Base-by-base conservation (phyloP, 1,140 invertebrate genomes). In the Pseudomyrmex sp. region DNA sequence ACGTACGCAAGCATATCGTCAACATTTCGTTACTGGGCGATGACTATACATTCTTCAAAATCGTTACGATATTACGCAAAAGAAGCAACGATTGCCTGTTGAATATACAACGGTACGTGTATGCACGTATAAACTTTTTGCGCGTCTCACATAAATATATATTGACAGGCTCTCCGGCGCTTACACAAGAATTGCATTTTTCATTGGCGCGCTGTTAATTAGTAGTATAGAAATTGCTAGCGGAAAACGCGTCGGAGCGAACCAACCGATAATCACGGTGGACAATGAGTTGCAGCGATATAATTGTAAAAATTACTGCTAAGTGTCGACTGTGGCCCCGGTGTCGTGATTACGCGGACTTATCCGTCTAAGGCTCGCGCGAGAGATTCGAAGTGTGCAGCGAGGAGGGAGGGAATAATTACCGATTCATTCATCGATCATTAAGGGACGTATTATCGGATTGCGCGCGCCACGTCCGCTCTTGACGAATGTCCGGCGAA, bases 371-470 rank as follows among this genome's bases (percentile, higher is more conserved):
- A 70, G 75, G 50, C 50, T 62, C 66, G 77, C 77, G 77, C 46
- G 69, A 35, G 26, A 66, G 26, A 44, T 20, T 44, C 48, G 13
- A 44, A 18, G 82, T 52, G 44, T 77, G 82, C 65, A 76, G 79
- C 54, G 58, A 50, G 59, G 48, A 44, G 75, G 0, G 26, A 2
- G 44, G 48, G 56, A 79, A 68, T 91, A 91, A 91, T 91, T 91
- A 91, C 83, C 84, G 90, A 88, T 86, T 91, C 89, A 90, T 91
- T 89, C 84, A 85, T 80, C 90, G 89, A 91, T 91, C 89, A 90
- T 91, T 91, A 89, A 80, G 77, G 61, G 72, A 82, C 82, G 82
- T 88, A 88, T 87, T 86, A 89, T 89, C 85, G 85, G 79, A 89
- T 89, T 62, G 88, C 58, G 62, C 72, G 82, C 72, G 82, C 66